Percentiles rank a stretch among this genome's conserved stretches.
Evolutionary conservation across 2,797 vertebrate genomes (phyloP).

Genomic region (Dicrostonyx torquatus): DNA sequence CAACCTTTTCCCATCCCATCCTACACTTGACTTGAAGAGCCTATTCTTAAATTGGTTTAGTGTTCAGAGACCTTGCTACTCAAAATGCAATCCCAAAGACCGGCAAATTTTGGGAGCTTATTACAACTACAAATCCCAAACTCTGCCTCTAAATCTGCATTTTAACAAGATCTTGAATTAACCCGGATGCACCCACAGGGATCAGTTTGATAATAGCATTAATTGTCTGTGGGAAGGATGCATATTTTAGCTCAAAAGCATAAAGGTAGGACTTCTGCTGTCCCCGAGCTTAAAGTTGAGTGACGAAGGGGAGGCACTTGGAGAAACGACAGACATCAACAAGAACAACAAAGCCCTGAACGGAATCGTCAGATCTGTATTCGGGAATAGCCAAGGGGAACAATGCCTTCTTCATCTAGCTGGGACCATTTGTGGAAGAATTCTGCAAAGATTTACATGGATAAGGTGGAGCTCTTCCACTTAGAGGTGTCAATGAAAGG

Average conservation of each 20-base stretch:
- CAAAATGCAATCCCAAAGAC: background rate
- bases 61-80: background rate
- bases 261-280: background rate
- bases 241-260: background rate
- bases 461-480: background rate
- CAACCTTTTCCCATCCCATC: background rate
- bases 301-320: background rate
- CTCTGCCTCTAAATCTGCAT: background rate
- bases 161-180: background rate
- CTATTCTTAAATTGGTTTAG: background rate
- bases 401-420: background rate
- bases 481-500: background rate
- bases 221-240: background rate
- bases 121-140: background rate
- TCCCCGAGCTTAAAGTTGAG: background rate
- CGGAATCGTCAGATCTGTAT: background rate
- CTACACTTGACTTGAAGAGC: background rate
- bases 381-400: background rate
- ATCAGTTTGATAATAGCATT: background rate
- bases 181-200: background rate
- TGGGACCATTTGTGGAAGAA: background rate
- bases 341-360: background rate
- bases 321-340: background rate
- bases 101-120: background rate
- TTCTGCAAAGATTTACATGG: background rate